Evolutionary conservation across 2,113 vertebrate genomes (phyloP).

Genomic region (Morone chrysops): DNA sequence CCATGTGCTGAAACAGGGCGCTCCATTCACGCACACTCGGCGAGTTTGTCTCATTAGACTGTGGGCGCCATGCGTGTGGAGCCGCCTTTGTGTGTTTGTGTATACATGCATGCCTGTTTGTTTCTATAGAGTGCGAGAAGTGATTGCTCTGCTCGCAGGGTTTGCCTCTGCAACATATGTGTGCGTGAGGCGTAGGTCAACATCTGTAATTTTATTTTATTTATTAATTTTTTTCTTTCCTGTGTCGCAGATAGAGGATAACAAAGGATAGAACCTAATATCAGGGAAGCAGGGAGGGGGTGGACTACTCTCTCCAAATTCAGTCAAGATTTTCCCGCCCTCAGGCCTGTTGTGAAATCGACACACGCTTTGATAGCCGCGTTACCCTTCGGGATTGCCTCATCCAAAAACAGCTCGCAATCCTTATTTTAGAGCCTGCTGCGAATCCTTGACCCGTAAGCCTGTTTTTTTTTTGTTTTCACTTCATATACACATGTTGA

Average conservation of each 20-base stretch:
- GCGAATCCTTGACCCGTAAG: slow-evolving; percentile 30
- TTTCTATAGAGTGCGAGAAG: slow-evolving; percentile 50
- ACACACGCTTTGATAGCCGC: slow-evolving; percentile 35
- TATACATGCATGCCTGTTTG: slow-evolving; percentile 34
- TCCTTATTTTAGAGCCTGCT: slow-evolving; percentile 12
- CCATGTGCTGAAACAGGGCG: slow-evolving; percentile 66
- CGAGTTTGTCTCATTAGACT: slow-evolving; percentile 55
- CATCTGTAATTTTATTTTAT: slow-evolving; percentile 19
- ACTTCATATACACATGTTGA: slow-evolving; percentile 29
- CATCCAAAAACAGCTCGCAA: slow-evolving; percentile 5
- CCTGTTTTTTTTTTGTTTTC: slow-evolving; percentile 31
- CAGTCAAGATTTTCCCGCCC: slow-evolving; percentile 40
- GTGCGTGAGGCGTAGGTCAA: slow-evolving; percentile 20
- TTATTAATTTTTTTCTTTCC: too few relatives aligned
- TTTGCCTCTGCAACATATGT: slow-evolving; percentile 50
- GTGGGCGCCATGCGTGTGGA: slow-evolving; percentile 32
- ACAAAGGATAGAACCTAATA: slow-evolving; percentile 2
- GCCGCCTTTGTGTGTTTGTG: slow-evolving; percentile 39
- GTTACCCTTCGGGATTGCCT: slow-evolving; percentile 6
- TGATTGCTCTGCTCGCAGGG: slow-evolving; percentile 56
- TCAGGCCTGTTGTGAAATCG: slow-evolving; percentile 45
- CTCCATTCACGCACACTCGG: slow-evolving; percentile 68
- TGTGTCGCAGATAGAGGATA: neutral
- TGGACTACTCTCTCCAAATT: slow-evolving; percentile 25
- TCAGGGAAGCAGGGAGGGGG: neutral